Base-by-base conservation (phyloP, 2,113 vertebrate genomes). In the Gulo gulo region DNA sequence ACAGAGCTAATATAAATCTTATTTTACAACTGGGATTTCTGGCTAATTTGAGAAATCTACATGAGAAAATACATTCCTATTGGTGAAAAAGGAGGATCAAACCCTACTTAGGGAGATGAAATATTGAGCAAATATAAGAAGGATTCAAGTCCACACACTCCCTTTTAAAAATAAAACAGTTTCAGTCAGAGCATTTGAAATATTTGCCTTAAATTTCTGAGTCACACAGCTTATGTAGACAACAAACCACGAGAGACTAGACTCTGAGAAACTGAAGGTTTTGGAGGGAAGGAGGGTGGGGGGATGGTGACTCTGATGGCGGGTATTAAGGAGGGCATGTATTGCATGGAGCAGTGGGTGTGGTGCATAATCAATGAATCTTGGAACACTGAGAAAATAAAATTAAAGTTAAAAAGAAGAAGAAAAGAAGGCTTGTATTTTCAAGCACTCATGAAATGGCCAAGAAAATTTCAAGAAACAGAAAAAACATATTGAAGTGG, bases 181-280 rank as follows among this genome's bases (percentile, higher is more conserved):
- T 96, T 71, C 16, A 80, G 50, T 34, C 10, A 89, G 11, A 0
- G 10, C 24, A 91, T 95, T 63, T 57, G 34, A 92, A 97, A 94
- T 96, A 91, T 97, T 96, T 97, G 18, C 74, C 71, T 93, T 76
- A 76, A 87, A 81, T 82, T 86, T 93, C 67, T 63, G 45, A 91
- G 71, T 87, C 34, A 76, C 12, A 93, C 42, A 89, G 29, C 13
- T 85, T 69, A 88, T 26, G 15, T 47, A 79, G 42, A 92, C 61
- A 83, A 29, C 59, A 55, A 55, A 55, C 16, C 52, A 18, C 5
- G 4, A 55, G 52, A 55, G 52, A 55, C 52, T 55, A 18, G 52
- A 55, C 16, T 55, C 52, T 55, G 52, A 55, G 52, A 55, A 55
- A 55, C 52, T 55, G 52, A 55, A 18, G 52, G 52, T 55, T 55